Conservation (phyloP, 2,113 vertebrate species). For the Eretmochelys imbricata region DNA sequence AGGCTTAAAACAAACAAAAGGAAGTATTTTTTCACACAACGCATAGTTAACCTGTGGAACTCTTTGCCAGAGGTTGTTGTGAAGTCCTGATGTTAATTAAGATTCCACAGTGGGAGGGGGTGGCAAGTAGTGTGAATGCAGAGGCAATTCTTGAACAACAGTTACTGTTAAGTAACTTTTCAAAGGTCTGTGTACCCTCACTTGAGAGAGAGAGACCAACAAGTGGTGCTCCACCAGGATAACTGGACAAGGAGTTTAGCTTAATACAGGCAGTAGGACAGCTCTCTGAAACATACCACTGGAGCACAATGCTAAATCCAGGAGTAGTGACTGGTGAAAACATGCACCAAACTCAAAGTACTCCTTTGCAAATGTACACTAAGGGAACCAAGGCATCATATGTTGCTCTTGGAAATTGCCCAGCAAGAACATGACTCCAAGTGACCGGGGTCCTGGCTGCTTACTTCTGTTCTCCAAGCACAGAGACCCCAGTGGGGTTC, state of each 20-base stretch:
- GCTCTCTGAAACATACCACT: not conserved
- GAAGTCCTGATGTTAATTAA: accelerated
- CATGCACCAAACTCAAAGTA: accelerated
- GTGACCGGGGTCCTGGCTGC: not conserved
- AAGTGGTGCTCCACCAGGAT: not conserved
- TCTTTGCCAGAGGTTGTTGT: too few relatives aligned
- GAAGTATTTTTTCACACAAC: too few relatives aligned
- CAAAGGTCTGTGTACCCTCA: not conserved
- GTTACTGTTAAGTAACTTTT: not conserved
- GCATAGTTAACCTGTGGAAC: too few relatives aligned
- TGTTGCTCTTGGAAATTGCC: not conserved
- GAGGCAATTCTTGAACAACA: not conserved
- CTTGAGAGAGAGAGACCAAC: not conserved
- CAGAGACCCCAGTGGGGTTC: not conserved
- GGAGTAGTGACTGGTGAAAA: not conserved
- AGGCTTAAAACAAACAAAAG: too few relatives aligned
- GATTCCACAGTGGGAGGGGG: accelerated
- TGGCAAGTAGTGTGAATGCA: not conserved
- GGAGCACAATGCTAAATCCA: accelerated
- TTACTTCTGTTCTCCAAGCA: not conserved
- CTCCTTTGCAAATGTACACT: not conserved
- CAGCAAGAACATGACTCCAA: not conserved
- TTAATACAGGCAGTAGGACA: not conserved
- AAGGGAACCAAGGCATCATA: not conserved
- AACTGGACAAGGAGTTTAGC: not conserved